Evolutionary conservation across 2,888 invertebrate genomes (phyloP), one percentile per base, ranked within the genome.

Genomic region (Lacanobia oleracea): DNA sequence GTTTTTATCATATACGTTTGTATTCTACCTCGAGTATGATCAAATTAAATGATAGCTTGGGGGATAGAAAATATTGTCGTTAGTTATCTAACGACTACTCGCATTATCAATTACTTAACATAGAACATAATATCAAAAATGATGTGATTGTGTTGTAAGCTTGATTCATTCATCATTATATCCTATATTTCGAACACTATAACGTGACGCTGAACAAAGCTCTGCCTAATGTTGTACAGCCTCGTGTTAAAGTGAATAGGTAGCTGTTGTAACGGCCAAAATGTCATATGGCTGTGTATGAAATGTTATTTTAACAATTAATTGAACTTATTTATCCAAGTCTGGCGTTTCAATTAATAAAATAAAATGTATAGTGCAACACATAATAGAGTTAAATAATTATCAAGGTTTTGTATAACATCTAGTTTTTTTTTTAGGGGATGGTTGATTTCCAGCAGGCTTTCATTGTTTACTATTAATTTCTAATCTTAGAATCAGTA

Each of bases 281-380:
- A 90, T 88, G 87, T 91, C 88, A 86, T 86, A 91, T 87, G 93
- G 93, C 94, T 94, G 93, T 94, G 93, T 91, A 77, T 57, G 68
- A 79, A 79, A 79, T 69, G 59, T 80, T 74, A 77, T 79, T 77
- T n/a, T 77, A 77, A 79, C 85, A 80, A 80, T 86, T 89, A 88
- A 86, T 86, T 67, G 79, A 86, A 84, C 67, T 87, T 86, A 88
- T 88, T n/a, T 86, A 86, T 77, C 56, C 60, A 77, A 61, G 51
- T 72, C 83, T 79, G 71, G 75, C 62, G 72, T 76, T 75, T 64
- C 45, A 61, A 68, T 65, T 72, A 67, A 48, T 53, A 60, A 27
- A 60, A 33, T 71, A 12, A 45, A 72, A 71, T 53, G 78, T 87
- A 79, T 81, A 83, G 85, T 86, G 85, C 87, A 75, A 85, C 85